Base-by-base conservation (phyloP, 30 jellyfish, hydroid and myxozoan genomes). In the Nemopilema nomurai region DNA sequence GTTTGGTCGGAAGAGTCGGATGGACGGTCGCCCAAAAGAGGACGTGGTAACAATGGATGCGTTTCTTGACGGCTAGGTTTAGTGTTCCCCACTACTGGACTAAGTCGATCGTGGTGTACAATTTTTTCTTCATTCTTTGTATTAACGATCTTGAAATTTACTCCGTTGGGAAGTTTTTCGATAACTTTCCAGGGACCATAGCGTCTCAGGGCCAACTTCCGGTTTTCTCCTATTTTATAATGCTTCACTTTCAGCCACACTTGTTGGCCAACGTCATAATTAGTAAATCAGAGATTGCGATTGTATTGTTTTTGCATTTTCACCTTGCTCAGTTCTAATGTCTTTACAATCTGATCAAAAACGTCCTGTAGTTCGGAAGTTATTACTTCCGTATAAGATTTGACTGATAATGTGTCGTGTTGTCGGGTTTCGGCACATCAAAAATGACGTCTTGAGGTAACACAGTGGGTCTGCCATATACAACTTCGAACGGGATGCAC, bases 391-490 rank as follows among this genome's bases (percentile, higher is more conserved):
- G 68, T 16, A 22, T 33, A 63, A 50, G 9, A 62, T 24, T 72
- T 74, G 28, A 81, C 27, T 4, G 23, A 74, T 21, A n/a, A 81
- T 19, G 71, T 57, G 16, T 84, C 92, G 69, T 0, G 50, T 84
- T 74, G 82, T 71, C 94, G 32, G 65, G 51, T 31, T 72, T 0
- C 64, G 31, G 21, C 20, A 62, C 77, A 18, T 69, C 77, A 51
- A 85, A 74, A 49, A 65, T 89, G 63, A 85, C 53, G 66, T 85
- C 94, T 63, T 85, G 94, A 74, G 94, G 94, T 49, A 85, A 57
- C n/a, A n/a, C n/a, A n/a, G n/a, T n/a, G n/a, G n/a, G n/a, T n/a
- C n/a, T n/a, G n/a, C n/a, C n/a, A n/a, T n/a, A n/a, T n/a, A n/a
- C n/a, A n/a, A n/a, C n/a, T 82, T 75, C 64, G 28, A 71, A 71